Evolutionary conservation across 2,888 invertebrate genomes (phyloP).

Genomic region (Plemyria rubiginata): DNA sequence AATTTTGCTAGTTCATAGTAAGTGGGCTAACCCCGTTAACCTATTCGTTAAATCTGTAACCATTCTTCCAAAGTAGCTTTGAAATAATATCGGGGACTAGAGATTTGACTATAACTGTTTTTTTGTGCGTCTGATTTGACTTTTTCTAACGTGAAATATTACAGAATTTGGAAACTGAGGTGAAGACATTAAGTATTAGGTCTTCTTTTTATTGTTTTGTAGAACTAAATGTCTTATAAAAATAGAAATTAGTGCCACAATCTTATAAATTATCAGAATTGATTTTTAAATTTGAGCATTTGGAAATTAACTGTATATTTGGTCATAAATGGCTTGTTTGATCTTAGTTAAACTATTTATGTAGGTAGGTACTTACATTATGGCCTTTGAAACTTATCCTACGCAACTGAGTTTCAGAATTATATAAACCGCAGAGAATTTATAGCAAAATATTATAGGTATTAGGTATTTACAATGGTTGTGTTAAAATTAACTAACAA

Average conservation of each 20-base stretch:
- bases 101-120: constrained; percentile 77
- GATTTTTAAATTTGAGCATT: constrained; percentile 31
- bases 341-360: constrained; percentile 45
- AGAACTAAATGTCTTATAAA: constrained; percentile 1
- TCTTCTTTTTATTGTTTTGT: not conserved
- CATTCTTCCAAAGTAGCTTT: constrained; percentile 58
- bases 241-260: constrained; percentile 11
- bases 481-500: constrained; percentile 42
- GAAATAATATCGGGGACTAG: constrained; percentile 78
- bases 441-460: constrained; percentile 21
- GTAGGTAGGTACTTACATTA: constrained; percentile 32
- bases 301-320: constrained; percentile 55
- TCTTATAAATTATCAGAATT: constrained; percentile 19
- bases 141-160: not conserved
- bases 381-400: constrained; percentile 37
- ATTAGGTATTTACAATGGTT: constrained; percentile 32
- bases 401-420: constrained; percentile 27
- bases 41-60: constrained; percentile 64
- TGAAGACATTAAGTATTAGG: too few species aligned
- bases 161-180: constrained; percentile 1
- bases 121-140: constrained; percentile 56
- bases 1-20: constrained; percentile 52
- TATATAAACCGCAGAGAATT: constrained; percentile 22
- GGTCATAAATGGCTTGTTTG: constrained; percentile 57
- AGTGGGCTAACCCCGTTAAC: constrained; percentile 52